These are phyloP conservation scores for Falco novaeseelandiae DNA, from an alignment of 2,797 vertebrate genomes.

Conservation along the genomic window DNA sequence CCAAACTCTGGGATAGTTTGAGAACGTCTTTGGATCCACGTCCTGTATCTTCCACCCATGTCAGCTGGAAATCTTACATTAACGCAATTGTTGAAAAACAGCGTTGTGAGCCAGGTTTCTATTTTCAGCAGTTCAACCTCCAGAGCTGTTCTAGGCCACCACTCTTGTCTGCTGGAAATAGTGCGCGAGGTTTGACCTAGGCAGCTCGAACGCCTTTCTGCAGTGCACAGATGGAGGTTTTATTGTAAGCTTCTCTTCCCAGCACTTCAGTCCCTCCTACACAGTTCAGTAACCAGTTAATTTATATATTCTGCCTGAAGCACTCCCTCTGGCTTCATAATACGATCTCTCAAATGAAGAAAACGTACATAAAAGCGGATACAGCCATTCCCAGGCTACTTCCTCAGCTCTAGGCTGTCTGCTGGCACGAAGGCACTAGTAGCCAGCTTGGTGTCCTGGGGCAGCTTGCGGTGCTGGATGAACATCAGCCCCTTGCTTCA, in stretches of 20 bases:
- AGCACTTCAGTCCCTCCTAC: conserved; percentile 39
- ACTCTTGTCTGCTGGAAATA: conserved; percentile 28
- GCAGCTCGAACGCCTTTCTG: neutral
- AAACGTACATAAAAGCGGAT: conserved; percentile 38
- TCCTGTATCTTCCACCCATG: neutral
- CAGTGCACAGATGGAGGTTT: neutral
- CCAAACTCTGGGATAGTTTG: neutral
- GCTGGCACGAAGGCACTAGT: conserved; percentile 4
- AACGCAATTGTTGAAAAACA: neutral
- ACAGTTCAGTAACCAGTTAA: conserved; percentile 42
- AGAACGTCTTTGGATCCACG: neutral
- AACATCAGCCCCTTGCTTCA: neutral
- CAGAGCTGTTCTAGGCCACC: conserved; percentile 31
- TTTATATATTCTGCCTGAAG: conserved; percentile 51
- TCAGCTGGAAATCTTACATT: conserved; percentile 40
- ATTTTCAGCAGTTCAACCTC: conserved; percentile 12
- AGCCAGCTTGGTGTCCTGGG: conserved; percentile 43
- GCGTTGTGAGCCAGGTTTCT: neutral
- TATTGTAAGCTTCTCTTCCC: conserved; percentile 37
- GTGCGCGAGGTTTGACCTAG: conserved; percentile 19
- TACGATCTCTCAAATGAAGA: conserved; percentile 41
- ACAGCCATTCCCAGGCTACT: neutral
- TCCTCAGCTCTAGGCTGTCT: conserved; percentile 8
- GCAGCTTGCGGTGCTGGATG: neutral
- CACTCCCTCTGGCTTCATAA: conserved; percentile 43